These are phyloP conservation scores for Apostichopus leukothele DNA, from an alignment of 53 echinoderm and acorn worm species.

Conservation along the genomic window DNA sequence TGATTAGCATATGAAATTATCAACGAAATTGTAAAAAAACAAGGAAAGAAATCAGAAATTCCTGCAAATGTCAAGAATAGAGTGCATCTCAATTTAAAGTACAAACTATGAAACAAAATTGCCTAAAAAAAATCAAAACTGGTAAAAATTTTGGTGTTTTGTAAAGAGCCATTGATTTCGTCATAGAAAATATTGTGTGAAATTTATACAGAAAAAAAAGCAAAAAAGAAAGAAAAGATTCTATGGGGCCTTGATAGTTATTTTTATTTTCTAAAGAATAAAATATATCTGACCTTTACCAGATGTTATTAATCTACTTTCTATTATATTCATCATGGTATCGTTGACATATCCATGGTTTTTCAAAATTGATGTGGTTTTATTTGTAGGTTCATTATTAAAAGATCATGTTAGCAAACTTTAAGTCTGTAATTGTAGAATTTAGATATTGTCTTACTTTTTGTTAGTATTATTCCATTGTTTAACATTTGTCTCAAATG, in stretches of 20 bases:
- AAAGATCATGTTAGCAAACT: no score
- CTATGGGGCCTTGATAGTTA: slow-evolving; percentile 34
- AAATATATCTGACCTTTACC: slow-evolving; percentile 27
- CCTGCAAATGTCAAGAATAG: no score
- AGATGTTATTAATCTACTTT: slow-evolving; percentile 11
- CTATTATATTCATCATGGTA: neutral
- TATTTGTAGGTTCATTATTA: no score
- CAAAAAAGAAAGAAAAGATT: neutral
- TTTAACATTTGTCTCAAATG: no score
- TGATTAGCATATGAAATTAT: no score
- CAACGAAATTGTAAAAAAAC: no score
- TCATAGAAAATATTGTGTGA: neutral
- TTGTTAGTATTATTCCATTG: no score
- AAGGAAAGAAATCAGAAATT: no score
- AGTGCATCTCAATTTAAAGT: no score
- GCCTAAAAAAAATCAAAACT: neutral
- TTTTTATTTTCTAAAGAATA: slow-evolving; percentile 31
- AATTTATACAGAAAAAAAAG: slow-evolving; percentile 21
- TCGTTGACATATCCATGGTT: neutral
- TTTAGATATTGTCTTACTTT: no score
- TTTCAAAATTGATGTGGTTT: neutral
- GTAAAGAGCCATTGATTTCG: neutral
- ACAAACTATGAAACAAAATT: neutral
- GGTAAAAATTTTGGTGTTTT: slow-evolving; percentile 4
- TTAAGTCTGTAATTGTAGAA: no score